Base-by-base conservation (phyloP, 2,797 vertebrate genomes). In the Pristis pectinata region DNA sequence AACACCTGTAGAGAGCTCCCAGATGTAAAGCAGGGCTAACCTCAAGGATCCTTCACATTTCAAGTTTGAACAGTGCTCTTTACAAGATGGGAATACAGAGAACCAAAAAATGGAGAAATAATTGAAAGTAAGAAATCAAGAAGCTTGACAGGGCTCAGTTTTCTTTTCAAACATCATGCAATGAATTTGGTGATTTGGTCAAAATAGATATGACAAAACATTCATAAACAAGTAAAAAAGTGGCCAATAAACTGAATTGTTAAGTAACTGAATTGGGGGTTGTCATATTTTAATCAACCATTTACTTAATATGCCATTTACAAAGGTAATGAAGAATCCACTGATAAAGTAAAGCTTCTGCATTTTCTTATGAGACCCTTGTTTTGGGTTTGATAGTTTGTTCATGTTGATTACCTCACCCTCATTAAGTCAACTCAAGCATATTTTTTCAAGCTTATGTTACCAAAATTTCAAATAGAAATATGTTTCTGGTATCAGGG, bases 391-490 rank as follows among this genome's bases (percentile, higher is more conserved):
- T 41, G 24, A 15, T 49, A 56, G 37, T 56, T 97, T 97, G 97
- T 97, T 97, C 95, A 95, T 96, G 97, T 97, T 96, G 97, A 97
- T 98, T 97, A 98, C 96, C 96, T 97, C 96, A 96, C 96, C 96
- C 96, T 97, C 96, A 96, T 96, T 98, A 97, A 97, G 98, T 97
- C 96, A 95, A 96, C 97, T 96, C 97, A 96, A 97, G 97, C 96
- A 95, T 97, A 97, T 97, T 97, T 97, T 95, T 96, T 96, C 96
- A 97, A 97, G 96, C 96, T 98, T 96, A 95, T 95, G 96, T 98
- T 98, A 97, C 97, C 96, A 96, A 96, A 96, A 96, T 97, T 97
- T 97, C 97, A 97, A 97, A 97, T 97, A 97, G 96, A 96, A 96
- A 94, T 95, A 94, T 64, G 95, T 95, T 95, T 82, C 95, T 96